Evolutionary conservation across 2,888 invertebrate species (phyloP), one percentile per base, ranked within the genome.

Genomic region (Acleris literana): DNA sequence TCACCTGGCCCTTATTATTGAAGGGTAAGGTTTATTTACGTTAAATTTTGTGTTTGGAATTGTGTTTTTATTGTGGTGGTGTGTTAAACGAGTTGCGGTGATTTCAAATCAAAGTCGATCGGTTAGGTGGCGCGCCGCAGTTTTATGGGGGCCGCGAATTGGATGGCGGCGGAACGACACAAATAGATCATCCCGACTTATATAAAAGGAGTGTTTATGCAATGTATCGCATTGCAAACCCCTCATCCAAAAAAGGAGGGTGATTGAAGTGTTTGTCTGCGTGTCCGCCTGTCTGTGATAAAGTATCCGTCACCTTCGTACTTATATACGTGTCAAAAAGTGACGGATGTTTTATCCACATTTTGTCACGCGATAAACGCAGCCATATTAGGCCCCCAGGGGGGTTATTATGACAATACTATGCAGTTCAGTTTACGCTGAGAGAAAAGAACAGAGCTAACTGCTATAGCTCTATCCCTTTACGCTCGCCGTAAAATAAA

Each of bases 101-200:
- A 84, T 84, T 87, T 87, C 87, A 85, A 88, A 88, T 87, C 86
- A 86, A 86, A 84, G 85, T 78, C 72, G 73, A 76, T 80, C 74
- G 74, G 74, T 76, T 74, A 74, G 79, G 76, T 76, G 69, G 76
- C 74, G 74, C 75, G 87, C 88, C 88, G 79, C 88, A 88, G 75
- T 70, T 85, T 88, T 88, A 88, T 80, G 83, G 81, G 73, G 67
- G 70, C 66, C 72, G 80, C 76, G 83, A 83, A 87, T 88, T 87
- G 86, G 83, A 80, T 79, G 84, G 84, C 59, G 85, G 83, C 60
- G 55, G 83, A 80, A 80, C 80, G 81, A 86, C 84, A 79, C 83
- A 86, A 77, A 78, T 76, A 74, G 78, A 78, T 76, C 68, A 70
- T 55, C 65, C 49, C 51, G 52, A 65, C 55, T 59, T 46, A 57